Percentiles rank a stretch among this genome's conserved stretches.
Conservation (phyloP, 2,888 invertebrate species). For the Acrobasis repandana region DNA sequence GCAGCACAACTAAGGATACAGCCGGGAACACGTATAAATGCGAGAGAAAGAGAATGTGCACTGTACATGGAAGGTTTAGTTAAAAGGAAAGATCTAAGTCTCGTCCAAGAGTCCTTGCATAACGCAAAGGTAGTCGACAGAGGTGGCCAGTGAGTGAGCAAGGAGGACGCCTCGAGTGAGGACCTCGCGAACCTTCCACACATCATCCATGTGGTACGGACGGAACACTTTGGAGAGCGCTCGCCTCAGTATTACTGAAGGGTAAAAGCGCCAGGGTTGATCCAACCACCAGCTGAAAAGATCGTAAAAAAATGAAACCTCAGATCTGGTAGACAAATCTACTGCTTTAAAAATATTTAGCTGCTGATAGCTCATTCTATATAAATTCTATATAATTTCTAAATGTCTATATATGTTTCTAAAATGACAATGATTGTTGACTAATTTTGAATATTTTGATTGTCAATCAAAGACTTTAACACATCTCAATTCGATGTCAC, state of each 20-base stretch:
- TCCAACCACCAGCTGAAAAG: slow-evolving; percentile 62
- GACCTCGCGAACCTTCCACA: slow-evolving; percentile 74
- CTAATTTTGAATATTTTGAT: too few species aligned
- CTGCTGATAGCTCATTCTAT: too few species aligned
- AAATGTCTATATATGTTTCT: too few species aligned
- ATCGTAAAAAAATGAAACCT: background rate
- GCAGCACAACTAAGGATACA: too few species aligned
- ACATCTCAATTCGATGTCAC: too few species aligned
- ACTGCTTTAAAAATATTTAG: background rate
- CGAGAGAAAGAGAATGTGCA: too few species aligned
- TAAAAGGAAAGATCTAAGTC: slow-evolving; percentile 34
- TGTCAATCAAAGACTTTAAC: too few species aligned
- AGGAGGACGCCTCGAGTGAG: slow-evolving; percentile 69
- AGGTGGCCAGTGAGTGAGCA: slow-evolving; percentile 73
- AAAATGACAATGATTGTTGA: too few species aligned
- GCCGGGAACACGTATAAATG: too few species aligned
- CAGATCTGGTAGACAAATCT: background rate
- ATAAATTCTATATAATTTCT: too few species aligned
- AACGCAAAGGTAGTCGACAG: slow-evolving; percentile 75
- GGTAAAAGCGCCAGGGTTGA: slow-evolving; percentile 62
- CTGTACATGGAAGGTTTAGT: background rate
- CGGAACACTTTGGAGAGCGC: slow-evolving; percentile 46
- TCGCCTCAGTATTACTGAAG: slow-evolving; percentile 52
- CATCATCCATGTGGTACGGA: slow-evolving; percentile 46
- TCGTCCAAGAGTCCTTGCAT: slow-evolving; percentile 76